Evolutionary conservation across 2,888 invertebrate species (phyloP).

Genomic region (Griposia aprilina): DNA sequence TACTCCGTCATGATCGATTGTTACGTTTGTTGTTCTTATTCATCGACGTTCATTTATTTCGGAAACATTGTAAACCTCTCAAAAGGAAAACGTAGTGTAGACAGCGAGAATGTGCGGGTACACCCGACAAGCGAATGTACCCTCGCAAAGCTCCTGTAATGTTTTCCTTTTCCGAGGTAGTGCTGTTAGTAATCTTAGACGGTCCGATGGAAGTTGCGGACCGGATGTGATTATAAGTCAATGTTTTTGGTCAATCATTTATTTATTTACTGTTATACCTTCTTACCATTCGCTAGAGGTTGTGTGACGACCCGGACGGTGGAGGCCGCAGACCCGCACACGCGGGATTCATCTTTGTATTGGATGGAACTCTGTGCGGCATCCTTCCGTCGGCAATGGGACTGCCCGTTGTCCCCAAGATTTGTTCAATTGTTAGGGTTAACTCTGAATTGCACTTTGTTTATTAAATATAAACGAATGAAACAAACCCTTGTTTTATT

Average conservation of each 20-base stretch:
- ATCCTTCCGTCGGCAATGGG: conserved; percentile 79
- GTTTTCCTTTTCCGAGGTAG: conserved; percentile 84
- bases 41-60: conserved; percentile 69
- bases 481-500: conserved; percentile 80
- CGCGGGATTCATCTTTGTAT: conserved; percentile 69
- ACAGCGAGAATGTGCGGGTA: conserved; percentile 84
- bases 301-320: conserved; percentile 81
- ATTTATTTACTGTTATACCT: conserved; percentile 83
- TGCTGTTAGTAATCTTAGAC: conserved; percentile 78
- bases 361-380: conserved; percentile 75
- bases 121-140: conserved; percentile 80
- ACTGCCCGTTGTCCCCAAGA: conserved; percentile 83
- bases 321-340: conserved; percentile 74
- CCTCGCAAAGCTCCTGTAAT: conserved; percentile 82
- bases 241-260: conserved; percentile 81
- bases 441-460: conserved; percentile 91
- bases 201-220: conserved; percentile 89
- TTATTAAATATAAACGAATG: conserved; percentile 91
- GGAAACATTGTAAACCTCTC: conserved; percentile 83
- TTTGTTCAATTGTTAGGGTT: conserved; percentile 90
- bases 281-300: conserved; percentile 82
- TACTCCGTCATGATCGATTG: conserved; percentile 56
- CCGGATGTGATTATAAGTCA: conserved; percentile 80
- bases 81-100: conserved; percentile 83
- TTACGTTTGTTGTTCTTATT: conserved; percentile 62